Conservation (phyloP, 1,140 invertebrate species). For the Tetramorium simillimum region DNA sequence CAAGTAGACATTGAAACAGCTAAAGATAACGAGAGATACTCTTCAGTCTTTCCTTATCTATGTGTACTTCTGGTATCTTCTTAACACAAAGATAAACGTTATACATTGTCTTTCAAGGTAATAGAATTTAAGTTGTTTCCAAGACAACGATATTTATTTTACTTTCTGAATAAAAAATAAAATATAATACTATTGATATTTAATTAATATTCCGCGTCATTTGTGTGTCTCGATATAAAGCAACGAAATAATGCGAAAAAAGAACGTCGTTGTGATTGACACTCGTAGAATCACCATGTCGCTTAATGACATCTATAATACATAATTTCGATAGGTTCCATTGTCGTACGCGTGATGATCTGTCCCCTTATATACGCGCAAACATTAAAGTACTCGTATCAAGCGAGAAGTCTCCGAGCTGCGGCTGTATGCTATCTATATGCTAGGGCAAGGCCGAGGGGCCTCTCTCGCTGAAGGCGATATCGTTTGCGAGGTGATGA, state of each 20-base stretch:
- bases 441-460: constrained; percentile 57
- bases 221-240: not conserved
- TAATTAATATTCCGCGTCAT: not conserved
- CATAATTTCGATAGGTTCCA: not conserved
- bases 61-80: not conserved
- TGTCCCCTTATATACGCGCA: not conserved
- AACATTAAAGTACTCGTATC: not conserved
- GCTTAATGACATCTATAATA: not conserved
- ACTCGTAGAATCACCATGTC: not conserved
- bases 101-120: not conserved
- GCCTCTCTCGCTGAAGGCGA: constrained; percentile 66
- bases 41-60: not conserved
- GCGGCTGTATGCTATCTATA: not conserved
- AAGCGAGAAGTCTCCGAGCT: constrained; percentile 3
- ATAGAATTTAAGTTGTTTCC: not conserved
- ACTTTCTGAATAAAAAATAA: not conserved
- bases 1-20: not conserved
- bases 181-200: not conserved
- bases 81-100: not conserved
- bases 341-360: not conserved
- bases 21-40: not conserved
- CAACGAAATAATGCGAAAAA: not conserved
- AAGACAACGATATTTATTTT: not conserved
- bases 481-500: constrained; percentile 83
- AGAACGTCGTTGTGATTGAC: not conserved